A percentile compares a stretch with the other conserved stretches of the same genome.
Evolutionary conservation across 1,140 invertebrate species (phyloP).

Genomic region (Tribolium madens): DNA sequence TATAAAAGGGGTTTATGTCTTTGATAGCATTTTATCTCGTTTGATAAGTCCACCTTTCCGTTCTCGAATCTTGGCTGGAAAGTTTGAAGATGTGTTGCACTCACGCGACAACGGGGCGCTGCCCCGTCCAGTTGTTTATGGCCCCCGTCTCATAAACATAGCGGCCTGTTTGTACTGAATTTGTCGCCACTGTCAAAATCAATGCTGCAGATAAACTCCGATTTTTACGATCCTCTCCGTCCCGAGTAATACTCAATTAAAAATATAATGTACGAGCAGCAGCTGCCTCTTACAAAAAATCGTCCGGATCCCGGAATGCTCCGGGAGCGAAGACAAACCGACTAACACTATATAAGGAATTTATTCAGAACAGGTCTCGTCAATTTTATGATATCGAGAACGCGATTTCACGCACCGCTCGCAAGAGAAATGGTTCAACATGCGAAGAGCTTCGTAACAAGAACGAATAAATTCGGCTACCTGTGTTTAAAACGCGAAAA

Average conservation of each 20-base stretch:
- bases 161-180: conserved; percentile 59
- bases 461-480: conserved; percentile 3
- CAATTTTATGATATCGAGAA: conserved; percentile 43
- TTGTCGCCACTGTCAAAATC: conserved; percentile 61
- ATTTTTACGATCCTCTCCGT: conserved; percentile 53
- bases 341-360: conserved; percentile 36
- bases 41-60: not conserved
- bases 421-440: conserved; percentile 35
- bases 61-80: conserved; percentile 12
- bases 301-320: conserved; percentile 31
- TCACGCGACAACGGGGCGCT: conserved; percentile 58
- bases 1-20: not conserved
- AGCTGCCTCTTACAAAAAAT: conserved; percentile 2
- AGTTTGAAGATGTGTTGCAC: conserved; percentile 48
- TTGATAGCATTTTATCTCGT: not conserved
- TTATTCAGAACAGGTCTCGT: conserved; percentile 45
- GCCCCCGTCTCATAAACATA: conserved; percentile 53
- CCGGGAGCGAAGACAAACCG: conserved; percentile 17
- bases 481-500: not conserved
- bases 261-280: conserved; percentile 47
- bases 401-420: conserved; percentile 43
- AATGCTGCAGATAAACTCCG: conserved; percentile 58
- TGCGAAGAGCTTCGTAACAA: conserved; percentile 14
- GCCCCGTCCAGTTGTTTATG: conserved; percentile 54
- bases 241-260: conserved; percentile 59